phyloP scores from a whole-genome alignment of 2,888 invertebrate genomes.

The Deilephila porcellus region DNA sequence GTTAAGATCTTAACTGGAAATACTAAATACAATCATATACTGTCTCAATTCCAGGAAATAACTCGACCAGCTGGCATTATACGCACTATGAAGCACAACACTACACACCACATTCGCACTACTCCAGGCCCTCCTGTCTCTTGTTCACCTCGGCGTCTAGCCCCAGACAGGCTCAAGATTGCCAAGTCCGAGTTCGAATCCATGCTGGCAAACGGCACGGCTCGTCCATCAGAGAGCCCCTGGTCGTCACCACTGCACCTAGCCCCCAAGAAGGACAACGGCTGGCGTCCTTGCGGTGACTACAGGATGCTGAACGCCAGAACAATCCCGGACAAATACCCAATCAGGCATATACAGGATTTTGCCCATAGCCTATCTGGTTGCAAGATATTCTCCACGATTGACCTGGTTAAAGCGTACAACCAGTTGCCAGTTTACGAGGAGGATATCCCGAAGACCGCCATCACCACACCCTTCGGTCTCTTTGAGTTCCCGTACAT shows the following conservation, averaged over 20 bases:
- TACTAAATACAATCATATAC: too few species aligned
- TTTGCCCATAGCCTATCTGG: slow-evolving; percentile 21
- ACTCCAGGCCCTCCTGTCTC: slow-evolving; percentile 35
- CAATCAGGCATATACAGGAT: slow-evolving; percentile 32
- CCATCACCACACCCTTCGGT: background rate
- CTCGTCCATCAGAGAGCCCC: slow-evolving; percentile 18
- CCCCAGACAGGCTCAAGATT: slow-evolving; percentile 31
- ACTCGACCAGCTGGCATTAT: too few species aligned
- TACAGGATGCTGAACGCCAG: background rate
- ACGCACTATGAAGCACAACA: too few species aligned
- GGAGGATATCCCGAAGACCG: background rate
- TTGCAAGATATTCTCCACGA: slow-evolving; percentile 29
- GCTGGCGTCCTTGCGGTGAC: slow-evolving; percentile 24
- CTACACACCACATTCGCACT: too few species aligned
- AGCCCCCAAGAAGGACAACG: slow-evolving; percentile 27
- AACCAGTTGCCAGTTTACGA: background rate
- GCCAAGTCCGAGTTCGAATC: slow-evolving; percentile 30
- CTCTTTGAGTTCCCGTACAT: background rate
- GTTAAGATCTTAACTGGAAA: too few species aligned
- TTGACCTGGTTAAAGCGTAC: slow-evolving; percentile 31
- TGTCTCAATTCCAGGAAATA: too few species aligned
- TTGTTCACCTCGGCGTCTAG: slow-evolving; percentile 28
- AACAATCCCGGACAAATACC: slow-evolving; percentile 27
- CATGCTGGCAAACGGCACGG: slow-evolving; percentile 24
- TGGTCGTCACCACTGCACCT: slow-evolving; percentile 15